Conservation (phyloP, 1,140 invertebrate genomes). For the Bombus confusus region DNA sequence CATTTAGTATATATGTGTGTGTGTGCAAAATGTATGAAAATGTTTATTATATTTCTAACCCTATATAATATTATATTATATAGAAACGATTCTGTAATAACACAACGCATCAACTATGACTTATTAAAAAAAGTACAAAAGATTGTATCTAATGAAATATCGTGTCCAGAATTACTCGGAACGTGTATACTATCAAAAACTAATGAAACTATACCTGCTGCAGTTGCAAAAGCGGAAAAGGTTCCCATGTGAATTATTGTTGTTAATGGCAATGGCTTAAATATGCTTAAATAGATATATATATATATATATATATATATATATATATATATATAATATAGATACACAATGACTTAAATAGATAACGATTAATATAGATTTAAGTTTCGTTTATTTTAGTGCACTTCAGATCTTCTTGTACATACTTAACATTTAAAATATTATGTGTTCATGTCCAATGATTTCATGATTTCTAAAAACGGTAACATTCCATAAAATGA, state of each 20-base stretch:
- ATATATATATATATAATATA: neutral
- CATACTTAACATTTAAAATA: constrained; percentile 36
- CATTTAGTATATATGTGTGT: neutral
- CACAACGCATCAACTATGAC: constrained; percentile 96
- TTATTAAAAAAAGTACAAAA: constrained; percentile 89
- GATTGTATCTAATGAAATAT: constrained; percentile 88
- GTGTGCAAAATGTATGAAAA: neutral
- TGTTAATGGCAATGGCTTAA: constrained; percentile 57
- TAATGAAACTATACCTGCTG: constrained; percentile 90
- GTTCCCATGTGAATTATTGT: constrained; percentile 65
- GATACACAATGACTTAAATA: constrained; percentile 25
- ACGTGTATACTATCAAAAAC: constrained; percentile 89
- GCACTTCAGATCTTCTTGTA: constrained; percentile 38
- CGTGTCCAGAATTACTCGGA: constrained; percentile 90
- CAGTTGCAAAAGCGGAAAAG: constrained; percentile 85
- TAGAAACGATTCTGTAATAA: constrained; percentile 94
- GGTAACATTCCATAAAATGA: constrained; percentile 41
- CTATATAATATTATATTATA: constrained; percentile 24
- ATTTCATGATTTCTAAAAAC: constrained; percentile 12
- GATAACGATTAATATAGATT: constrained; percentile 35
- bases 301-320: neutral
- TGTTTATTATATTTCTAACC: constrained; percentile 15
- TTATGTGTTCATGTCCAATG: constrained; percentile 3
- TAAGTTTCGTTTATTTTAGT: constrained; percentile 53
- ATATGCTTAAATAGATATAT: constrained; percentile 26